Evolutionary conservation across 2,888 invertebrate species (phyloP), one percentile per base, ranked within the genome.

Genomic region (Eurytoma adleriae): DNA sequence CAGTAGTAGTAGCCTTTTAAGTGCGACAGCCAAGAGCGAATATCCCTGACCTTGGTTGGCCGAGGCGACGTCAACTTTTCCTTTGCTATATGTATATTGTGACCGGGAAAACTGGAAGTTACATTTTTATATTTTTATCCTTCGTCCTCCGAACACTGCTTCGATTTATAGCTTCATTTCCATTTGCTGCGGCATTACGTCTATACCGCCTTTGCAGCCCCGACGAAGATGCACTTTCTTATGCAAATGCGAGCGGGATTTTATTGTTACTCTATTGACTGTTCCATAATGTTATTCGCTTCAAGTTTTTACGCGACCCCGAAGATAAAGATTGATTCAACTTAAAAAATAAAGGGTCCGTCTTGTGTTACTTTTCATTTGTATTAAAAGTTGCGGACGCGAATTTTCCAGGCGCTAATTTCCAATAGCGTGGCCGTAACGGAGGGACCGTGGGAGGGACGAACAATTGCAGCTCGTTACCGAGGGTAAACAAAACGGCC

Each of bases 121-220:
- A 40, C 3, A 40, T 40, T 40, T 40, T 40, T 40, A 16, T 59
- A 59, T 72, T 72, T 72, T 72, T 72, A 61, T 72, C 48, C 13
- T 30, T n/a, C 30, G 16, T 72, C 48, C 13, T 30, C 27, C 30
- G 16, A 10, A 20, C 16, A 18, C 62, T 50, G 12, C 52, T 1
- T 70, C 72, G 72, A 72, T 72, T 72, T 72, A 72, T 72, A 18
- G 12, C 61, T 72, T 62, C 52, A 27, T 52, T 72, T 72, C 71
- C 71, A 52, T 71, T 30, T 13, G 14, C 70, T 1, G 24, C 5
- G 10, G n/a, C n/a, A 54, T 27, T 40, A n/a, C 40, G 40, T 62
- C 7, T 14, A 3, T 20, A 13, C 30, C 1, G 40, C 24, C 20
- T 24, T 12, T 24, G n/a, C 30, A 30, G 12, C 5, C n/a, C 12